phyloP scores from a whole-genome alignment of 2,113 vertebrate species.

The Pao palembangensis region DNA sequence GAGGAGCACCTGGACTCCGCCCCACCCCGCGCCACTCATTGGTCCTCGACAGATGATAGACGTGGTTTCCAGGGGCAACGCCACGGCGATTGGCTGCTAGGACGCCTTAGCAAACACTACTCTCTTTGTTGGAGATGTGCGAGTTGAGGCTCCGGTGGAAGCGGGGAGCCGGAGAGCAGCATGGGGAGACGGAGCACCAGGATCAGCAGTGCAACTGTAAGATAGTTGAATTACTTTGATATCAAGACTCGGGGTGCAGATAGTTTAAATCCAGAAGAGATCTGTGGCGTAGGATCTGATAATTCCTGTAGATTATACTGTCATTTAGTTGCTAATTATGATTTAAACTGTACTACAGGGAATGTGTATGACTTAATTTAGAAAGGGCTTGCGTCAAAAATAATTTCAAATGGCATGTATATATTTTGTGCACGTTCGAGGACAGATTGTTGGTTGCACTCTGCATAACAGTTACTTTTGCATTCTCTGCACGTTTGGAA shows the following conservation, averaged over 20 bases:
- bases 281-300: background rate
- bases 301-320: constrained; percentile 4
- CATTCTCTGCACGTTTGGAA: too few species aligned
- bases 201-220: constrained; percentile 65
- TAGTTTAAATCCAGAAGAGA: constrained; percentile 12
- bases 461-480: too few species aligned
- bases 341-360: too few species aligned
- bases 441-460: too few species aligned
- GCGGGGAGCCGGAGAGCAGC: constrained; percentile 63
- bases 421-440: too few species aligned
- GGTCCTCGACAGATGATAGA: constrained; percentile 81
- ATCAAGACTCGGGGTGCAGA: constrained; percentile 34
- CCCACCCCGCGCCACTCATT: constrained; percentile 76
- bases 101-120: constrained; percentile 67
- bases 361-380: too few species aligned
- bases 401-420: background rate
- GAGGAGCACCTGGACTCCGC: constrained; percentile 84
- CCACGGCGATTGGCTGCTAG: constrained; percentile 70
- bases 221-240: constrained; percentile 64
- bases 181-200: constrained; percentile 64
- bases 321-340: background rate
- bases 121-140: constrained; percentile 64
- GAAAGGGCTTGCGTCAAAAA: background rate
- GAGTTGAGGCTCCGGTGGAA: constrained; percentile 67
- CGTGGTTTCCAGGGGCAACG: constrained; percentile 82